phyloP scores from a whole-genome alignment of 2,113 vertebrate genomes.

The Clupea harengus region DNA sequence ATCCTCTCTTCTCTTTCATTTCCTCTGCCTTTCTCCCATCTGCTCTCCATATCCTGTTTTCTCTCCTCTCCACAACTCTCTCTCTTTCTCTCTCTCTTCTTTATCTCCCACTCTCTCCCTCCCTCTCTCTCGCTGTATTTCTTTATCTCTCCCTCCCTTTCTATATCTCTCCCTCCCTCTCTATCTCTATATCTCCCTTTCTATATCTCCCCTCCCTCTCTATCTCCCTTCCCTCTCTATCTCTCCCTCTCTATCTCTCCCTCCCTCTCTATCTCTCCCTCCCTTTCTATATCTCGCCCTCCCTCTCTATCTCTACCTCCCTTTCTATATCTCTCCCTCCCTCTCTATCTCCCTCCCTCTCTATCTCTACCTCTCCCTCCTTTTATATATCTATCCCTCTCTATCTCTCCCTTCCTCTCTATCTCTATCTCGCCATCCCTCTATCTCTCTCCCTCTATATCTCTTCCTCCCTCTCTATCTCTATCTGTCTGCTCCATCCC shows the following conservation, averaged over 20 bases:
- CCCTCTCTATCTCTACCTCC: not conserved
- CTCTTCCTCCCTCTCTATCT: not conserved
- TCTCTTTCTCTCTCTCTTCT: not conserved
- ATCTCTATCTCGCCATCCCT: not conserved
- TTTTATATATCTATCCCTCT: not conserved
- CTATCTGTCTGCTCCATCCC: not conserved
- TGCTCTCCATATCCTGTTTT: not conserved
- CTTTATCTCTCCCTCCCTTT: not conserved
- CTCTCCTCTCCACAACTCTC: not conserved
- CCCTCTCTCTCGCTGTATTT: not conserved
- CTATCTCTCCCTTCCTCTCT: not conserved
- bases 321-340: not conserved
- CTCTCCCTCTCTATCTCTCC: not conserved
- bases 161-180: not conserved
- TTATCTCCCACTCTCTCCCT: not conserved
- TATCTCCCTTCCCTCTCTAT: not conserved
- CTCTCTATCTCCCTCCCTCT: not conserved
- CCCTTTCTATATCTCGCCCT: not conserved
- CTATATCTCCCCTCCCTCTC: not conserved
- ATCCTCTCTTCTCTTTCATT: not conserved
- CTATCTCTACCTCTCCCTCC: not conserved
- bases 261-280: not conserved
- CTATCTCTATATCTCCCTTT: not conserved
- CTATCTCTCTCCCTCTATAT: not conserved
- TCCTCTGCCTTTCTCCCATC: not conserved